These are phyloP conservation scores for Amblyjoppa proteus DNA, from an alignment of 2,888 invertebrate species.

Conservation along the genomic window DNA sequence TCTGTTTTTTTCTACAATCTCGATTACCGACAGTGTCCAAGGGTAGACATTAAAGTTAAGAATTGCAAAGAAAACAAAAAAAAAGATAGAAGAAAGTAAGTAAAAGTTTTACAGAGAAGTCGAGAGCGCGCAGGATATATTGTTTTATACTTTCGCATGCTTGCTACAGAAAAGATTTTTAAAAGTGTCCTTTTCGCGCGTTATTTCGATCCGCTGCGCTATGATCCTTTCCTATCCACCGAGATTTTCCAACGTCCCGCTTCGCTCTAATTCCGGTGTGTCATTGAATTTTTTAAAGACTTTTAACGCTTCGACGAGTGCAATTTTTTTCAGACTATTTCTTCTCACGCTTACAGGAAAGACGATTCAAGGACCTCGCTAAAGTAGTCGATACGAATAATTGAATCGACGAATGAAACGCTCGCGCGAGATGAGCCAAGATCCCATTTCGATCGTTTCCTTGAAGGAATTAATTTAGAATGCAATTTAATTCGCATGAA, in stretches of 20 bases:
- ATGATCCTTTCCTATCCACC: neutral
- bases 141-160: constrained; percentile 40
- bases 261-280: neutral
- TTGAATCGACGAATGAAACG: constrained; percentile 4
- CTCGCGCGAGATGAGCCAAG: neutral
- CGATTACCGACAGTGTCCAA: constrained; percentile 56
- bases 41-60: neutral
- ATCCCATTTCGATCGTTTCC: neutral
- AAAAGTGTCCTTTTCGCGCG: neutral
- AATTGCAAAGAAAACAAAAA: constrained; percentile 4
- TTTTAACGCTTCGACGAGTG: constrained; percentile 73
- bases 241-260: neutral
- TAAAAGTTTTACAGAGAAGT: constrained; percentile 19
- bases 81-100: constrained; percentile 10
- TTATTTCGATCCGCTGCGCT: neutral
- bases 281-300: constrained; percentile 62
- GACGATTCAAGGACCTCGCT: neutral
- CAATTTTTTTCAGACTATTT: constrained; percentile 67
- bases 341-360: constrained; percentile 47
- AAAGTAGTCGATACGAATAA: neutral
- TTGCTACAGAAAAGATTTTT: constrained; percentile 36
- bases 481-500: no score
- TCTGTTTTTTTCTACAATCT: constrained; percentile 52
- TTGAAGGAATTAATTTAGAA: no score
- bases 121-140: constrained; percentile 31